phyloP scores from a whole-genome alignment of 2,888 invertebrate species.

The Odontocolon sp. region DNA sequence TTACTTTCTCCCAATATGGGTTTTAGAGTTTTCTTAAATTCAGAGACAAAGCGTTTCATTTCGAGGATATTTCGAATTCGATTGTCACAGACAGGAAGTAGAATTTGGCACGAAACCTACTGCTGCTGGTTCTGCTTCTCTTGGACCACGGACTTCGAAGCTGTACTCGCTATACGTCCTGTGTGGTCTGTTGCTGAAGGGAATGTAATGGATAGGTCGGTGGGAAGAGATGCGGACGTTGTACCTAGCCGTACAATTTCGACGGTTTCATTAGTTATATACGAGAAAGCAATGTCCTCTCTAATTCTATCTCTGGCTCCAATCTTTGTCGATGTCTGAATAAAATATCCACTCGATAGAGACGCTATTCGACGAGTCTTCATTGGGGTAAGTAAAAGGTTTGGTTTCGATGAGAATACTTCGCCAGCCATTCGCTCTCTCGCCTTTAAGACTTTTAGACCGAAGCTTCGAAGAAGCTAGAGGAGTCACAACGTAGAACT shows the following conservation, averaged over 20 bases:
- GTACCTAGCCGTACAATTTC: slow-evolving; percentile 33
- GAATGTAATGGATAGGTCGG: slow-evolving; percentile 42
- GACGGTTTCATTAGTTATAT: slow-evolving; percentile 8
- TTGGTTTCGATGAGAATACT: not conserved
- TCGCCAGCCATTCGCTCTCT: slow-evolving; percentile 9
- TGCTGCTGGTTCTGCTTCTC: slow-evolving; percentile 26
- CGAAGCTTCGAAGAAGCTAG: slow-evolving; percentile 5
- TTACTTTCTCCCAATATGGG: no score
- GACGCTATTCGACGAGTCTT: no score
- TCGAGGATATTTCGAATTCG: slow-evolving; percentile 15
- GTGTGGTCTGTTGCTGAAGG: slow-evolving; percentile 48
- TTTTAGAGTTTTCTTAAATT: no score
- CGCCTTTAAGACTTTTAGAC: slow-evolving; percentile 38
- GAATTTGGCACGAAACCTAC: slow-evolving; percentile 48
- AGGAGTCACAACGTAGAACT: slow-evolving; percentile 26
- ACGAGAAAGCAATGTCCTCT: slow-evolving; percentile 18
- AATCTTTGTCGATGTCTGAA: not conserved
- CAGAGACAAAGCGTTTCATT: slow-evolving; percentile 15
- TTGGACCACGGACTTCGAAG: slow-evolving; percentile 2
- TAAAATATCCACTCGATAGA: not conserved
- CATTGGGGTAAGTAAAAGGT: not conserved
- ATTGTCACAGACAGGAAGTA: not conserved
- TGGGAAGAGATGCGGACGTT: not conserved
- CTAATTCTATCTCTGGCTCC: not conserved
- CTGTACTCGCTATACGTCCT: slow-evolving; percentile 14